Conservation (phyloP, 2,797 vertebrate species). For the Schizopygopsis malacanthus region DNA sequence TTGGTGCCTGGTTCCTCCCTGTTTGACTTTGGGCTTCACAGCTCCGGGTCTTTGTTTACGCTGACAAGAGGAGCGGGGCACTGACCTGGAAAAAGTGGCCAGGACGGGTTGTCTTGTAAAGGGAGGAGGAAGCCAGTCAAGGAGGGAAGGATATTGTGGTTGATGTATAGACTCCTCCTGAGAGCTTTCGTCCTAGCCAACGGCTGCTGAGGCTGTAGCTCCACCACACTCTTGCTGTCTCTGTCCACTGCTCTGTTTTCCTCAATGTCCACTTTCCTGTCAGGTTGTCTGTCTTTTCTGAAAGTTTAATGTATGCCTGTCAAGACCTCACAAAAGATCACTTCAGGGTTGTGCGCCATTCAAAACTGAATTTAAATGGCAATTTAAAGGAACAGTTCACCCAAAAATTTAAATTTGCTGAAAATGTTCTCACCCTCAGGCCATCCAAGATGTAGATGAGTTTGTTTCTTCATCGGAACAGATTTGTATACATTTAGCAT, state of each 20-base stretch:
- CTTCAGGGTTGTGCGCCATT: neutral
- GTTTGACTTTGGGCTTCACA: slow-evolving; percentile 85
- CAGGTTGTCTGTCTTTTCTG: slow-evolving; percentile 34
- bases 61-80: slow-evolving; percentile 84
- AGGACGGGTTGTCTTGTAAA: slow-evolving; percentile 83
- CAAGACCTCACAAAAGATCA: slow-evolving; percentile 17
- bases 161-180: slow-evolving; percentile 63
- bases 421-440: neutral
- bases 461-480: neutral
- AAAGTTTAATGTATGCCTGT: slow-evolving; percentile 14
- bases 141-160: slow-evolving; percentile 61
- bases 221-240: slow-evolving; percentile 70
- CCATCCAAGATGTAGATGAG: neutral
- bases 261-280: slow-evolving; percentile 19
- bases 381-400: neutral
- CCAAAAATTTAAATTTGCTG: neutral
- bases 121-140: slow-evolving; percentile 44
- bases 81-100: slow-evolving; percentile 86
- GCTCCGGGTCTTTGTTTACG: slow-evolving; percentile 82
- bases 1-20: slow-evolving; percentile 82
- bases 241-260: slow-evolving; percentile 42
- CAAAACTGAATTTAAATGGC: neutral
- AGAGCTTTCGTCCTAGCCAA: slow-evolving; percentile 50
- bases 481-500: neutral
- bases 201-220: slow-evolving; percentile 72